Base-by-base conservation (phyloP, 2,797 vertebrate genomes). In the Lacerta viridis region DNA sequence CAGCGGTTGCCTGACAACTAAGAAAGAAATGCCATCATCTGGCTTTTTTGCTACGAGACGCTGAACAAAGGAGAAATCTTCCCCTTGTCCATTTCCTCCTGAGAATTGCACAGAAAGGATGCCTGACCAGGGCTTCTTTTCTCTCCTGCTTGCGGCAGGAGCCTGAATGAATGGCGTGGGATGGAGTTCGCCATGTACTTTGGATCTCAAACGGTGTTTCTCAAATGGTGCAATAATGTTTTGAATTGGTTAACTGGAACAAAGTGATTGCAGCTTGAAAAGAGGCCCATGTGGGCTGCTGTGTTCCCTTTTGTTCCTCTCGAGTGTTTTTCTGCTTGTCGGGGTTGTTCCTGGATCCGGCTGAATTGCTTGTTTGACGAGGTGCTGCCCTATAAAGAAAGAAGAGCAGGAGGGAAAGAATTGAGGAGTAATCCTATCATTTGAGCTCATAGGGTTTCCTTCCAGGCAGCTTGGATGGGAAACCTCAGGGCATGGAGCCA, bases 301-400 rank as follows among this genome's bases (percentile, higher is more conserved):
- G 71, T 46, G 0, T 46, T 86, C 83, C 78, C 89, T 93, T 64
- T 93, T 88, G 83, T 86, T 75, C n/a, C 64, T 64, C 55, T 85
- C 85, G 20, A 69, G 29, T 25, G 2, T 59, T 90, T 69, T 81
- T 20, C 68, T 87, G 29, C 81, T 20, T 0, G 0, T 33, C 71
- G 29, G 61, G 66, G 17, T 8, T 91, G 55, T 84, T 91, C 89
- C 91, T 59, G 72, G 82, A 84, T 18, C 41, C 20, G 25, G 87
- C 80, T 87, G 76, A 93, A 59, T 55, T 64, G 1, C 29, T 84
- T 92, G 39, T 91, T 95, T 93, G 91, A 78, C 55, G 79, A 20
- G 23, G 91, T 18, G 66, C 64, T 83, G 75, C 72, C 20, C 59
- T 88, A 68, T 90, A 87, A 90, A 90, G 68, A 39, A n/a, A 18